Evolutionary conservation across 2,113 vertebrate genomes (phyloP).

Genomic region (Myrmecophaga tridactyla): DNA sequence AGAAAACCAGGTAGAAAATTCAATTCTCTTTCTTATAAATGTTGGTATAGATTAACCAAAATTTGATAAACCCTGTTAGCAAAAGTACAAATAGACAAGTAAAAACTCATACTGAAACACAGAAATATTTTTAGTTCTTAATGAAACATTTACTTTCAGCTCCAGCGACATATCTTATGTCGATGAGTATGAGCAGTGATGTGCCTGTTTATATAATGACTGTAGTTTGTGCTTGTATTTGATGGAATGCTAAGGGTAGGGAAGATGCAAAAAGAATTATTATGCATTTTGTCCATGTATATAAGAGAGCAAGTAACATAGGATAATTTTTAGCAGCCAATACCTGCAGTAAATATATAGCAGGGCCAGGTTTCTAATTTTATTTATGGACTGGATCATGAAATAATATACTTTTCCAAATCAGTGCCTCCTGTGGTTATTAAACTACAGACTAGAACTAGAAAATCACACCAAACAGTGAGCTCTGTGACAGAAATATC

Average conservation of each 20-base stretch:
- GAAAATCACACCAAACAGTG: conserved; percentile 52
- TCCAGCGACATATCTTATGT: neutral
- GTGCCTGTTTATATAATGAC: fast-evolving
- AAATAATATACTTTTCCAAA: conserved; percentile 52
- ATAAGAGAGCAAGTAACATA: neutral
- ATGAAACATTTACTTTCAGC: neutral
- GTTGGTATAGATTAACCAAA: neutral
- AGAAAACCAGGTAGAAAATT: neutral
- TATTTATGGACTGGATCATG: conserved; percentile 39
- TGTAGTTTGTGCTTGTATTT: neutral
- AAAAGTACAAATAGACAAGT: neutral
- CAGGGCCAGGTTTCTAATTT: conserved; percentile 17
- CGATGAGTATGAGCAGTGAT: neutral
- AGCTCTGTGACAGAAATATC: conserved; percentile 62
- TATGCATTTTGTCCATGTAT: neutral
- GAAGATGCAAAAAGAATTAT: neutral
- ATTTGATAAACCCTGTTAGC: neutral
- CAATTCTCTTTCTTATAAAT: neutral
- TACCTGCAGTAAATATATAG: neutral
- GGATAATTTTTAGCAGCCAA: neutral
- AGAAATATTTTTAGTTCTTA: neutral
- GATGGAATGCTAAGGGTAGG: neutral
- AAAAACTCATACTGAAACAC: neutral
- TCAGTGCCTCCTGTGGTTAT: conserved; percentile 33
- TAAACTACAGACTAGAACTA: conserved; percentile 53